These are phyloP conservation scores for Stichodactyla helianthus DNA, from an alignment of 64 coral and sea anemone genomes.

Conservation along the genomic window DNA sequence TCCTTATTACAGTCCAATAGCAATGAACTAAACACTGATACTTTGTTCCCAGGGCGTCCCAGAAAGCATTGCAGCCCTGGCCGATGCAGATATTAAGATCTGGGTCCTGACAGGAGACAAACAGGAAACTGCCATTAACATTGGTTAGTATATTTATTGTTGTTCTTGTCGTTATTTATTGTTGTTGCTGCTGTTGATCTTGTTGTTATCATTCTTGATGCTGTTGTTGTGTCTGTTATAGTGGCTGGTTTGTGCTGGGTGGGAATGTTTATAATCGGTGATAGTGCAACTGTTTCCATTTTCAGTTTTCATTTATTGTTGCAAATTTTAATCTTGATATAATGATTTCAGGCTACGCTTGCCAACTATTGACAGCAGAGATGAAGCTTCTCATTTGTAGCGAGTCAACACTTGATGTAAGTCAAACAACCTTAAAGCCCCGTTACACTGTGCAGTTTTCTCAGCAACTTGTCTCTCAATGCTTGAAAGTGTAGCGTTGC, in stretches of 20 bases:
- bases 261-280: background rate
- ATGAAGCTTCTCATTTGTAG: constrained; percentile 88
- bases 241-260: background rate
- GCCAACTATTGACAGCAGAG: constrained; percentile 70
- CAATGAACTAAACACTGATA: background rate
- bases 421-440: background rate
- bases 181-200: background rate
- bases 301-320: background rate
- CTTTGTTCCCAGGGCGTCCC: constrained; percentile 70
- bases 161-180: background rate
- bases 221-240: background rate
- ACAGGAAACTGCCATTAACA: constrained; percentile 99
- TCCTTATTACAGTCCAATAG: background rate
- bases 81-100: constrained; percentile 98
- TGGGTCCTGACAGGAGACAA: constrained; percentile 99
- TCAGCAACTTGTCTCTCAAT: too few species aligned
- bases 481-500: too few species aligned
- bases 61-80: constrained; percentile 93
- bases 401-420: constrained; percentile 77
- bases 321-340: background rate
- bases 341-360: constrained; percentile 63
- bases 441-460: too few species aligned
- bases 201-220: background rate
- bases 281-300: background rate
- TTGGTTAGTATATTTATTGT: constrained; percentile 44